Conservation (phyloP, 37 sponge, comb jelly and placozoan species). For the Petrosia ficiformis region DNA sequence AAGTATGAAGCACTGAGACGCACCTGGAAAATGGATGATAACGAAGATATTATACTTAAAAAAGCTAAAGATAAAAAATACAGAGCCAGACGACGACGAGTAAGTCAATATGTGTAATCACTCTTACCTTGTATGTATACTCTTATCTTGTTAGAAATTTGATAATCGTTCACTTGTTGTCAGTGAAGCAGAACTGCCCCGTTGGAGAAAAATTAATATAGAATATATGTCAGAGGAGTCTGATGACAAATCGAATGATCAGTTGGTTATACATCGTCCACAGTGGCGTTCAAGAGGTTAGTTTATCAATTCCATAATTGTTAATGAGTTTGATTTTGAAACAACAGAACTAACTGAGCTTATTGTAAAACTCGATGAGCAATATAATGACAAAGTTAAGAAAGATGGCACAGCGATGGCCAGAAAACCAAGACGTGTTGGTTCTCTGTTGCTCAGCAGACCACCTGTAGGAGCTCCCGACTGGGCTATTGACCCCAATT, state of each 20-base stretch:
- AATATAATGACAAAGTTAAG: not conserved
- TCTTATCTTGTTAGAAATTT: conserved; percentile 1
- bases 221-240: conserved; percentile 28
- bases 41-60: not conserved
- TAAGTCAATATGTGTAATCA: not conserved
- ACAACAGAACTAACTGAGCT: not conserved
- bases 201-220: not conserved
- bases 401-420: not conserved
- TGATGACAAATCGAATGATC: conserved; percentile 15
- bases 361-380: not conserved
- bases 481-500: not conserved
- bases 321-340: too few relatives aligned
- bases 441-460: not conserved
- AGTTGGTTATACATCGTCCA: conserved; percentile 2
- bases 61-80: not conserved
- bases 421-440: not conserved
- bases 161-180: conserved; percentile 14
- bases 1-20: conserved; percentile 26
- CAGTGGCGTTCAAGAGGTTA: not conserved
- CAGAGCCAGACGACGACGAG: not conserved
- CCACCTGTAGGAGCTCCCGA: conserved; percentile 1
- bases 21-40: conserved; percentile 9
- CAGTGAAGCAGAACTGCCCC: not conserved
- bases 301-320: too few relatives aligned
- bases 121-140: too few relatives aligned